Conservation (phyloP, 37 sponge, comb jelly and placozoan species). For the Axinella damicornis region DNA sequence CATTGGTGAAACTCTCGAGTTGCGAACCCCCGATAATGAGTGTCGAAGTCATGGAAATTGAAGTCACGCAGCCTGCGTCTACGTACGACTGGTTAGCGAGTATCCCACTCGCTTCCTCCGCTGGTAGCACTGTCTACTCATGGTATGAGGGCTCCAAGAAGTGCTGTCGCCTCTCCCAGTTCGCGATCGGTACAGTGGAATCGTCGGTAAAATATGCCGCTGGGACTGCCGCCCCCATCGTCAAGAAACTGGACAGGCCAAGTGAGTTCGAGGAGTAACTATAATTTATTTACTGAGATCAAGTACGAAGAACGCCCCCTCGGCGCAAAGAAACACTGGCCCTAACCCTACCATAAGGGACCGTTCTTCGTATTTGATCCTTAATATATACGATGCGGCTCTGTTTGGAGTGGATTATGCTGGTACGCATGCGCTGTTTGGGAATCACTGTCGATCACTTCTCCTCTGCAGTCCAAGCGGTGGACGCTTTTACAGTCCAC, state of each 20-base stretch:
- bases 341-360: too few species aligned
- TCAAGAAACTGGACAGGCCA: conserved; percentile 61
- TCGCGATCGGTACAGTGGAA: conserved; percentile 60
- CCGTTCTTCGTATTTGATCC: too few species aligned
- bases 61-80: conserved; percentile 2
- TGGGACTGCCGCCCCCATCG: conserved; percentile 51
- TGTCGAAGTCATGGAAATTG: not conserved
- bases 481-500: conserved; percentile 48
- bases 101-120: conserved; percentile 50
- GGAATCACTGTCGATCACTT: not conserved
- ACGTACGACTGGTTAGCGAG: conserved; percentile 69
- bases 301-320: too few species aligned
- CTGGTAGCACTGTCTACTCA: conserved; percentile 44
- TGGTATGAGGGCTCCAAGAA: conserved; percentile 68
- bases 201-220: conserved; percentile 58
- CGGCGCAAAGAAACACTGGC: too few species aligned
- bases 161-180: conserved; percentile 45
- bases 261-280: conserved; percentile 27
- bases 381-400: too few species aligned
- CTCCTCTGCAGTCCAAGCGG: conserved; percentile 33
- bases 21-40: too few species aligned
- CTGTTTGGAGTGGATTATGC: too few species aligned
- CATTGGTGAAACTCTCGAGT: too few species aligned
- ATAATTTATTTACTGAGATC: not conserved
- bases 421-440: too few species aligned